Base-by-base conservation (phyloP, 2,113 vertebrate genomes). In the Myiopsitta monachus region DNA sequence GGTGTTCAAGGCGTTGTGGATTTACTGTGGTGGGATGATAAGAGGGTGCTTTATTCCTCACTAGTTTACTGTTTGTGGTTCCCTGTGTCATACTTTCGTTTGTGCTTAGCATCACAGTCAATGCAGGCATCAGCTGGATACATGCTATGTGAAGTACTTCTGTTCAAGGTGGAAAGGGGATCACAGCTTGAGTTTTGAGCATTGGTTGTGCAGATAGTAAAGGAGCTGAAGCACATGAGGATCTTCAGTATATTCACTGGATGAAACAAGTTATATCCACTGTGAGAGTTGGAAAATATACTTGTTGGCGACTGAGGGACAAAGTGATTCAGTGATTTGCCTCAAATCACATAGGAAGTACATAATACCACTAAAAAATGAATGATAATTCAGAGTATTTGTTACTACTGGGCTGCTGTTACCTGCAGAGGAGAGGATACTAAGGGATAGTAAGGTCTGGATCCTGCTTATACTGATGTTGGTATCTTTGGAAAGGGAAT, bases 21-120 rank as follows among this genome's bases (percentile, higher is more conserved):
- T 46, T 47, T 19, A 0, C 46, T 22, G 1, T 4, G 47, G 46
- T 1, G 23, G 43, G 17, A 13, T 33, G 47, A 4, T 46, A 61
- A 18, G 18, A 22, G 61, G 36, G 2, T 8, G 7, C 38, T 41
- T 62, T 69, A 3, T 31, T 80, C n/a, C 43, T 57, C 10, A 2
- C 3, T 54, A 2, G 18, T 27, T 55, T 63, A 6, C 3, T 18
- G 14, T 7, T 67, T 9, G 31, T 15, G 30, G 12, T 22, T 75
- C 39, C 7, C 9, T 3, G 6, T 13, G 44, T 0, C 1, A 13
- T 28, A 5, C 38, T 14, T 8, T 11, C 4, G 12, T 43, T 26
- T 0, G 0, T 33, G 46, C 44, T 47, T 36, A 69, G 75, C 36
- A 3, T 7, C 8, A 0, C 46, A 5, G 24, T 15, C 1, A 1